Base-by-base conservation (phyloP, 2,797 vertebrate genomes). In the Jordanella pulchra region DNA sequence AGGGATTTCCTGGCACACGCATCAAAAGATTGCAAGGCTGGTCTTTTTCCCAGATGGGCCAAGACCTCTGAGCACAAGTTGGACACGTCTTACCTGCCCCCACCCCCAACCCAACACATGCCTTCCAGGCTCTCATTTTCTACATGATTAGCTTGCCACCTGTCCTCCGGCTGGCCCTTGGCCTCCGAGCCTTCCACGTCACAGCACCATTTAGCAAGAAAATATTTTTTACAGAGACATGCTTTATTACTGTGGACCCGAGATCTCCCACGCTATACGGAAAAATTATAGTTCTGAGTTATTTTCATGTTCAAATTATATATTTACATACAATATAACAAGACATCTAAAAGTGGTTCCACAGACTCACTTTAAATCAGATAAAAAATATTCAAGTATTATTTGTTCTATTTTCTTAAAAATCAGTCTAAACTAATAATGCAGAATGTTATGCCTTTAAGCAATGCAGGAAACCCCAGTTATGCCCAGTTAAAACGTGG, bases 101-200 rank as follows among this genome's bases (percentile, higher is more conserved):
- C 21, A 35, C 83, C 56, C 83, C 76, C 79, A 87, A 81, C 87
- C 77, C 72, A 79, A 79, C 82, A 83, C 82, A 89, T 77, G 84
- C 88, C 89, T 90, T 89, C 88, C 91, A 93, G 89, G 87, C 87
- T 88, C 92, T 94, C 88, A 94, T 95, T 95, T 95, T 95, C 93
- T 91, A 92, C 93, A 93, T 94, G 94, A 95, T 95, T 95, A 94
- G 90, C 82, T 89, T 73, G 81, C 93, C 94, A 95, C 94, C 94
- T 95, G 94, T 93, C 91, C 89, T 89, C 89, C 76, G 80, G 87
- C 87, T 91, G 91, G 87, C 90, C 89, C 87, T 86, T 88, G 87
- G 84, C 88, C 91, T 85, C 86, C 45, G 13, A 86, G 86, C 84
- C 58, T 7, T 72, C 76, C 28, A 64, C 71, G 67, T 90, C 89